Evolutionary conservation across 2,888 invertebrate species (phyloP).

Genomic region (Cheiracanthium punctorium): DNA sequence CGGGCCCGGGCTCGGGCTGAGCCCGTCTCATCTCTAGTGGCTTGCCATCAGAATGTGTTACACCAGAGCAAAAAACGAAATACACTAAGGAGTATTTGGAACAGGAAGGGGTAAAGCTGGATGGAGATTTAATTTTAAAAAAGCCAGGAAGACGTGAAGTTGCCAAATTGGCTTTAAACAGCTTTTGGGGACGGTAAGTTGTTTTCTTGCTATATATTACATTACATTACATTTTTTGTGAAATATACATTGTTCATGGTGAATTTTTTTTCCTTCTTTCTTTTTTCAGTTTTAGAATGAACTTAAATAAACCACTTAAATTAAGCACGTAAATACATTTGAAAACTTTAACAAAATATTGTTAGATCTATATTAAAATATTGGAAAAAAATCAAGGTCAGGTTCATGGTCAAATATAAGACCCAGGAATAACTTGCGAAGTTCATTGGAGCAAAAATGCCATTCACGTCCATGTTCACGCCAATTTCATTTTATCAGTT

Average conservation of each 20-base stretch:
- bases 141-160: slow-evolving; percentile 10
- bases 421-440: too few relatives aligned
- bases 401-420: too few relatives aligned
- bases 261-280: not conserved
- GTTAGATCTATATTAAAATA: too few relatives aligned
- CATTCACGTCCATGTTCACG: too few relatives aligned
- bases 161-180: slow-evolving; percentile 27
- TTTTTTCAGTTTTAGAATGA: slow-evolving; percentile 28
- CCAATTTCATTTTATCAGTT: too few relatives aligned
- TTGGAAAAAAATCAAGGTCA: too few relatives aligned
- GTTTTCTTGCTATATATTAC: not conserved
- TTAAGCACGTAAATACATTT: too few relatives aligned
- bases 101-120: slow-evolving; percentile 14
- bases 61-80: not conserved
- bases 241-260: too few relatives aligned
- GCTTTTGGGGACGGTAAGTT: slow-evolving; percentile 25
- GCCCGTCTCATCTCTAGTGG: too few relatives aligned
- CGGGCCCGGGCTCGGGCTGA: too few relatives aligned
- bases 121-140: not conserved
- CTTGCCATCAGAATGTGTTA: not conserved
- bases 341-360: too few relatives aligned
- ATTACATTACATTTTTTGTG: not conserved
- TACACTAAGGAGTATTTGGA: slow-evolving; percentile 2
- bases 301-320: not conserved
- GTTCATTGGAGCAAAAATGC: too few relatives aligned